These are phyloP conservation scores for Synergus laeviventris DNA, from an alignment of 2,888 invertebrate genomes.

Conservation along the genomic window DNA sequence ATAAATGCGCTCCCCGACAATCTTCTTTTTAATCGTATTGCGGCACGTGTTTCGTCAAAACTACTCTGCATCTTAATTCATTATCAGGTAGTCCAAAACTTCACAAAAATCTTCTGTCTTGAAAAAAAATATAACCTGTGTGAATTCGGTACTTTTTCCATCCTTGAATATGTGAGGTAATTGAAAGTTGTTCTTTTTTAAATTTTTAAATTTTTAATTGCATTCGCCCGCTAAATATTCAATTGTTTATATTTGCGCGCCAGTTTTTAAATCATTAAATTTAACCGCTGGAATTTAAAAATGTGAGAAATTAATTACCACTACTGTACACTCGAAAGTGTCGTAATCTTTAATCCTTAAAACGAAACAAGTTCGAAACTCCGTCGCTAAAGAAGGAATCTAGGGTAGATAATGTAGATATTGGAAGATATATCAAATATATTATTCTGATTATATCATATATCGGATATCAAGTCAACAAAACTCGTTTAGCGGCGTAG, in stretches of 20 bases:
- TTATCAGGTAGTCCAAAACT: not conserved
- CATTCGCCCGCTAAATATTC: no score
- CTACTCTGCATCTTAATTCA: conserved; percentile 4
- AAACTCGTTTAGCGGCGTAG: not conserved
- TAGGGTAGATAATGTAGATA: not conserved
- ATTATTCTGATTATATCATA: no score
- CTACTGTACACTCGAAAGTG: not conserved
- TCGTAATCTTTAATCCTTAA: not conserved
- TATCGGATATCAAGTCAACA: no score
- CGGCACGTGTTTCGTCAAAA: conserved; percentile 26
- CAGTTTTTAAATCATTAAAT: no score
- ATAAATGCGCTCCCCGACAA: conserved; percentile 1
- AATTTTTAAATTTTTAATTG: no score
- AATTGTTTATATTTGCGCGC: no score
- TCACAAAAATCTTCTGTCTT: not conserved
- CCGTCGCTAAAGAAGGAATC: not conserved
- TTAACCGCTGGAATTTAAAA: no score
- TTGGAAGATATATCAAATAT: not conserved
- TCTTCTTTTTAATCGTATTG: not conserved
- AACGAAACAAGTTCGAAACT: not conserved
- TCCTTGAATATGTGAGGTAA: no score
- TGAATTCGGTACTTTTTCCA: no score
- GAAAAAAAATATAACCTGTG: not conserved
- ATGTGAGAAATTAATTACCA: not conserved
- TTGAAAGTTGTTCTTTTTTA: no score